A percentile compares a stretch with the other conserved stretches of the same genome.
phyloP scores from a whole-genome alignment of 30 jellyfish, hydroid and myxozoan genomes.

The Cassiopea xamachana region DNA sequence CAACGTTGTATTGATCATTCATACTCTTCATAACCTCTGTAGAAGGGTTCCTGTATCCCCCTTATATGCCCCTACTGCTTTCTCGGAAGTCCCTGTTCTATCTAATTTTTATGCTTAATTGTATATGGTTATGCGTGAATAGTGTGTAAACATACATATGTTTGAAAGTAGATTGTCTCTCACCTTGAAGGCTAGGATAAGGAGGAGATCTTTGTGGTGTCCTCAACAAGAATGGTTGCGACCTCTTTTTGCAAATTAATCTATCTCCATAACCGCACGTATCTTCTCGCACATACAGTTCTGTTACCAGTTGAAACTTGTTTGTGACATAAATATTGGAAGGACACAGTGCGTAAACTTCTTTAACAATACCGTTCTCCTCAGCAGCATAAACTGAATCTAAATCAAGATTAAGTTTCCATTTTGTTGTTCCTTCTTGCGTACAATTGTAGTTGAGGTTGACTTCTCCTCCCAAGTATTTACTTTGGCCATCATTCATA shows the following conservation, averaged over 20 bases:
- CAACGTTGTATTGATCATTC: too few relatives aligned
- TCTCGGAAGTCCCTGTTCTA: too few relatives aligned
- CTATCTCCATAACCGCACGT: not conserved
- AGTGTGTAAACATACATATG: too few relatives aligned
- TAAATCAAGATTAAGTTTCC: conserved; percentile 40
- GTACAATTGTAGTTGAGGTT: not conserved
- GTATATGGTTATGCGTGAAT: too few relatives aligned
- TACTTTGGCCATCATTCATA: conserved; percentile 33
- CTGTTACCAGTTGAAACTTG: conserved; percentile 64
- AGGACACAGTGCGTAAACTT: conserved; percentile 65
- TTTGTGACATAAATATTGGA: conserved; percentile 45
- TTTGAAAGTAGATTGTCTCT: too few relatives aligned
- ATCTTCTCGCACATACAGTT: conserved; percentile 23
- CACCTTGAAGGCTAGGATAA: too few relatives aligned
- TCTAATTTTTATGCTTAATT: too few relatives aligned
- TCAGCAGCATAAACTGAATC: conserved; percentile 41
- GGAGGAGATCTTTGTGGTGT: conserved; percentile 35
- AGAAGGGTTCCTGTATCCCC: too few relatives aligned
- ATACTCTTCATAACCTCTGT: too few relatives aligned
- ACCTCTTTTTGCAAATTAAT: conserved; percentile 31
- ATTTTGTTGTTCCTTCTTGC: not conserved
- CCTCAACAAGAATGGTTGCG: conserved; percentile 56
- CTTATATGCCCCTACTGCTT: too few relatives aligned
- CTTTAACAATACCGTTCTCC: conserved; percentile 33
- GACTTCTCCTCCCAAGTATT: conserved; percentile 34